phyloP scores from a whole-genome alignment of 2,113 vertebrate species.

The Perca schrenkii region DNA sequence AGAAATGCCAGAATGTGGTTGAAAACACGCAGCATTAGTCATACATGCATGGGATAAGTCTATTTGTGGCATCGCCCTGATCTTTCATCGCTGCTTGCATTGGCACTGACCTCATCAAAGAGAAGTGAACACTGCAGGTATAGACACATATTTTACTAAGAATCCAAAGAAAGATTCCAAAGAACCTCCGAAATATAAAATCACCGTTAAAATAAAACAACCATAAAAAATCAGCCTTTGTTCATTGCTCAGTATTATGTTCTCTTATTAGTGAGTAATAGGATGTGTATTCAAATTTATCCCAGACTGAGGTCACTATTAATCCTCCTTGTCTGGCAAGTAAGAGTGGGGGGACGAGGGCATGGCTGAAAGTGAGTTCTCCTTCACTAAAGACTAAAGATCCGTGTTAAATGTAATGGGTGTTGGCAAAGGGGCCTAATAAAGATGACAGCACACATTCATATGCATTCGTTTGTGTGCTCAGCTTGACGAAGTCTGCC shows the following conservation, averaged over 20 bases:
- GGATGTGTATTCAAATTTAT: slow-evolving; percentile 74
- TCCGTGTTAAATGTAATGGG: slow-evolving; percentile 78
- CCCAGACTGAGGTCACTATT: slow-evolving; percentile 51
- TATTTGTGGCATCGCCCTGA: slow-evolving; percentile 37
- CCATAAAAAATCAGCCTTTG: slow-evolving; percentile 8
- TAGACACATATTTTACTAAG: slow-evolving; percentile 10
- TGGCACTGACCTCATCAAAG: slow-evolving; percentile 58
- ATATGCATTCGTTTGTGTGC: slow-evolving; percentile 85
- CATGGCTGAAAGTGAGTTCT: slow-evolving; percentile 65
- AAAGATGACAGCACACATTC: slow-evolving; percentile 84
- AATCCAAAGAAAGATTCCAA: slow-evolving; percentile 33
- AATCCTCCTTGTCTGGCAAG: slow-evolving; percentile 68
- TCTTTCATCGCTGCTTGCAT: slow-evolving; percentile 55
- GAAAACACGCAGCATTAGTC: slow-evolving; percentile 63
- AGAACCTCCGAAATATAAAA: slow-evolving; percentile 59
- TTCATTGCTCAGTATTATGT: slow-evolving; percentile 37
- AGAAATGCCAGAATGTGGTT: slow-evolving; percentile 71
- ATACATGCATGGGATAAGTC: slow-evolving; percentile 34
- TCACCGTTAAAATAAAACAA: slow-evolving; percentile 31
- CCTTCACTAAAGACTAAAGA: slow-evolving; percentile 69
- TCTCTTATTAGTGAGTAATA: slow-evolving; percentile 50
- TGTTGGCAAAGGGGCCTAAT: slow-evolving; percentile 78
- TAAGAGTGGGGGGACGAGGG: slow-evolving; percentile 7
- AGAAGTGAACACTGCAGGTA: slow-evolving; percentile 36
- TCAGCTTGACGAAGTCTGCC: slow-evolving; percentile 85